phyloP scores from a whole-genome alignment of 2,797 vertebrate genomes.

The Gymnoscopelus microlampas region DNA sequence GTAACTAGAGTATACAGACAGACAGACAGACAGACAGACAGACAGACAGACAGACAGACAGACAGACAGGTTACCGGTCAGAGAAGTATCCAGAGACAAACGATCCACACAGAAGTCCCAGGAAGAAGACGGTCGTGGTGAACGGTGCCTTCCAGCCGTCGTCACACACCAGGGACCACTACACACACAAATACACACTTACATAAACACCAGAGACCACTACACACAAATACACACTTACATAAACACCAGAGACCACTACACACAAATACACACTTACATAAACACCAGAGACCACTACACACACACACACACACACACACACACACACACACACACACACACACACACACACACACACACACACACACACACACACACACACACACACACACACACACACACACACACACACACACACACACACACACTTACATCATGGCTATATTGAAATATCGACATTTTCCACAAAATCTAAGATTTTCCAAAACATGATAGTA shows the following conservation, averaged over 20 bases:
- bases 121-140: slow-evolving; percentile 81
- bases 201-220: too few species aligned
- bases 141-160: slow-evolving; percentile 84
- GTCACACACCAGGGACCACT: slow-evolving; percentile 78
- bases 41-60: not conserved
- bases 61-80: slow-evolving; percentile 77
- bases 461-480: too few species aligned
- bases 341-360: too few species aligned
- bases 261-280: not conserved
- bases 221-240: slow-evolving; percentile 2
- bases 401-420: not conserved
- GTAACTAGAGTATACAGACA: too few species aligned
- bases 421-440: not conserved
- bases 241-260: too few species aligned
- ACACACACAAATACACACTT: not conserved
- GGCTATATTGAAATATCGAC: too few species aligned
- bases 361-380: not conserved
- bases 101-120: slow-evolving; percentile 82
- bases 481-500: too few species aligned
- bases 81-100: slow-evolving; percentile 85
- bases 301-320: too few species aligned
- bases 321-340: not conserved
- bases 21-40: not conserved
- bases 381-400: not conserved
- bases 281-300: too few species aligned